Percentiles rank a stretch among this genome's conserved stretches.
Conservation (phyloP, 2,113 vertebrate species). For the Ahaetulla prasina region DNA sequence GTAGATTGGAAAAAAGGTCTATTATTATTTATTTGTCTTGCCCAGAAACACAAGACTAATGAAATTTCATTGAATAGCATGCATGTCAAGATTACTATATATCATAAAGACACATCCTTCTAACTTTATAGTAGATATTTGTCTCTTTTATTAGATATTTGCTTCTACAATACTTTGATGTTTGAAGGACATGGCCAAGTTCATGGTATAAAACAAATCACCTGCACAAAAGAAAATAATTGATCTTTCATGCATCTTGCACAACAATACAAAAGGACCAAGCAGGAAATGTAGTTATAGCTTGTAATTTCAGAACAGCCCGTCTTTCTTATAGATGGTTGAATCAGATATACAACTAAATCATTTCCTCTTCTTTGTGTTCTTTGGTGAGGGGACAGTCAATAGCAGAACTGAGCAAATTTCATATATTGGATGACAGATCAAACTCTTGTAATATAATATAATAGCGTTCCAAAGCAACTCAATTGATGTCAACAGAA, state of each 20-base stretch:
- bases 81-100: slow-evolving; percentile 16
- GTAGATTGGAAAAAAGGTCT: slow-evolving; percentile 41
- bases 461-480: not conserved
- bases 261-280: not conserved
- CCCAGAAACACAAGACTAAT: slow-evolving; percentile 28
- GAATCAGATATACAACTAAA: not conserved
- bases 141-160: slow-evolving; percentile 44
- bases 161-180: slow-evolving; percentile 11
- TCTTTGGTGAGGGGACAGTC: not conserved
- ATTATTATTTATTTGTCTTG: slow-evolving; percentile 59
- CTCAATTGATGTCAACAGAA: not conserved
- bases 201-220: slow-evolving; percentile 42
- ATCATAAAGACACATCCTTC: slow-evolving; percentile 41
- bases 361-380: not conserved
- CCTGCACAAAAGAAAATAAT: slow-evolving; percentile 26
- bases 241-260: not conserved
- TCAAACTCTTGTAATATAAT: not conserved
- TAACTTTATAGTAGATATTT: slow-evolving; percentile 42
- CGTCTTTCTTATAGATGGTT: not conserved
- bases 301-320: not conserved
- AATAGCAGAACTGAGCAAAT: not conserved
- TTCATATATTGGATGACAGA: not conserved
- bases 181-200: slow-evolving; percentile 47
- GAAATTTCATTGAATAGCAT: slow-evolving; percentile 40
- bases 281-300: not conserved